A percentile compares a stretch with the other conserved stretches of the same genome.
phyloP scores from a whole-genome alignment of 2,113 vertebrate genomes.

The Marmota flaviventris region DNA sequence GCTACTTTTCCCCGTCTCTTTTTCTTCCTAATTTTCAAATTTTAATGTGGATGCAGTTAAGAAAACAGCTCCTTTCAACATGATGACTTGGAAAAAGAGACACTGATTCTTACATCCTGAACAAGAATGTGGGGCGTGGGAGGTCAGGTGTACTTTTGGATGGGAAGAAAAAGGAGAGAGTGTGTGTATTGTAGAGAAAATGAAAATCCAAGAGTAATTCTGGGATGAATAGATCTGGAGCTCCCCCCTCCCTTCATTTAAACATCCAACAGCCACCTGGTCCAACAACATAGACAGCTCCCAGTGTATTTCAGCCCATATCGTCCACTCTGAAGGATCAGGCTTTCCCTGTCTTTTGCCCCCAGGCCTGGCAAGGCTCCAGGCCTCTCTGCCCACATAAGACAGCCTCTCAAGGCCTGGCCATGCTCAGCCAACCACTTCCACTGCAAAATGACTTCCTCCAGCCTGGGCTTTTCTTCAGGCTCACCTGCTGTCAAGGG shows the following conservation, averaged over 20 bases:
- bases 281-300: neutral
- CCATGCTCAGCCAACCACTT: neutral
- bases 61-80: neutral
- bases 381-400: neutral
- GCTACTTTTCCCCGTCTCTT: neutral
- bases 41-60: constrained; percentile 44
- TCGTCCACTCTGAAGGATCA: neutral
- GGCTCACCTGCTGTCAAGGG: fast-evolving
- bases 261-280: neutral
- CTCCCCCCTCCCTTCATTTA: neutral
- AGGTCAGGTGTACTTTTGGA: neutral
- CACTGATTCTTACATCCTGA: neutral
- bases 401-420: neutral
- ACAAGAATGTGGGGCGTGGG: neutral
- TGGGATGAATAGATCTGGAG: neutral
- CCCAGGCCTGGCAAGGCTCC: neutral
- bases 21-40: constrained; percentile 63
- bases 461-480: neutral
- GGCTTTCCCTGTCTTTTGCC: neutral
- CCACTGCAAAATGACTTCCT: neutral
- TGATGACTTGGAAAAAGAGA: neutral
- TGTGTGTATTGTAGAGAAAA: neutral
- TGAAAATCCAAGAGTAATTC: neutral
- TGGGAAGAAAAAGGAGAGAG: neutral
- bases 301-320: too few species aligned